These are phyloP conservation scores for Odontothrips loti DNA, from an alignment of 2,888 invertebrate species.

Conservation along the genomic window DNA sequence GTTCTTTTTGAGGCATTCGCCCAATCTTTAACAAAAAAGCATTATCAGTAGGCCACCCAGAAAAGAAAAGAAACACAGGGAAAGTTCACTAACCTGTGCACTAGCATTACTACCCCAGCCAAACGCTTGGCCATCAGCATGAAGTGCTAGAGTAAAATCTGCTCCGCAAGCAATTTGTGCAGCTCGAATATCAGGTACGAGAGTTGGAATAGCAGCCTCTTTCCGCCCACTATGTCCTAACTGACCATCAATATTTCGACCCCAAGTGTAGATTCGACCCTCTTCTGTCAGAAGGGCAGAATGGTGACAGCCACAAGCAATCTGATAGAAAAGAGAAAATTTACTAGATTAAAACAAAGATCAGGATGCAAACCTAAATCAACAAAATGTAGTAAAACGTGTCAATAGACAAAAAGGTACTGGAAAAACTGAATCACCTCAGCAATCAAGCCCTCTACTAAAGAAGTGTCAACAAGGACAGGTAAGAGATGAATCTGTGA, in stretches of 20 bases:
- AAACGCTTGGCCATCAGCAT: conserved; percentile 58
- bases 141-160: conserved; percentile 70
- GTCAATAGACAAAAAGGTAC: background rate
- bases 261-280: conserved; percentile 76
- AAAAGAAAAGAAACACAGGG: background rate
- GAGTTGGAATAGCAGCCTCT: conserved; percentile 55
- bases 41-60: background rate
- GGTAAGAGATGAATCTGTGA: conserved; percentile 55
- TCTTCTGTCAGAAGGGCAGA: conserved; percentile 67
- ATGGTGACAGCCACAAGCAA: conserved; percentile 73
- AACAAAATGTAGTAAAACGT: conserved; percentile 25
- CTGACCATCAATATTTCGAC: conserved; percentile 86
- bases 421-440: conserved; percentile 51
- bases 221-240: conserved; percentile 67
- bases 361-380: conserved; percentile 33
- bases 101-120: conserved; percentile 71
- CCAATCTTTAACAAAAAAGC: conserved; percentile 35
- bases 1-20: conserved; percentile 38
- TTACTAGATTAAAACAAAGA: conserved; percentile 31
- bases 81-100: conserved; percentile 54
- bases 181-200: conserved; percentile 43
- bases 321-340: conserved; percentile 40
- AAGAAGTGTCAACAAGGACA: conserved; percentile 57
- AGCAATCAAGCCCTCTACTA: conserved; percentile 58
- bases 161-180: conserved; percentile 59